phyloP scores from a whole-genome alignment of 2,797 vertebrate genomes.

The Alca torda region DNA sequence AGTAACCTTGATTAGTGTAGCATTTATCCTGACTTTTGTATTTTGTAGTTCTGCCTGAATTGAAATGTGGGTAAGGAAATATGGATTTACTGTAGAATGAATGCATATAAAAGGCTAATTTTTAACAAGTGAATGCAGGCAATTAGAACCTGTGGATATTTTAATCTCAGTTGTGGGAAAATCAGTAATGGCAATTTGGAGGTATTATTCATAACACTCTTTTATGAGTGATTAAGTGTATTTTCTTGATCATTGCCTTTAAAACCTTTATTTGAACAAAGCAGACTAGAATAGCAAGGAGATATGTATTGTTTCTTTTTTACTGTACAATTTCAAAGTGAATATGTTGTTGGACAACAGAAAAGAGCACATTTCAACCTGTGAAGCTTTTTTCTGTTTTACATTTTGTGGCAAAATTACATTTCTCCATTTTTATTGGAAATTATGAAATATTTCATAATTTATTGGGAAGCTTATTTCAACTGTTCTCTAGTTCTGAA shows the following conservation, averaged over 20 bases:
- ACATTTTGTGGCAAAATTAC: neutral
- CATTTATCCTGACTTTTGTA: neutral
- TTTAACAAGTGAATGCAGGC: neutral
- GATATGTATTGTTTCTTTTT: neutral
- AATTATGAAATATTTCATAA: neutral
- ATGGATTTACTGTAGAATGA: neutral
- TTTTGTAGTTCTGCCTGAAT: neutral
- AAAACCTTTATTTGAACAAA: neutral
- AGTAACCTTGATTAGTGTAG: neutral
- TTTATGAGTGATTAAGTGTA: neutral
- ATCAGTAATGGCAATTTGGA: neutral
- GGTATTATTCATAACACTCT: neutral
- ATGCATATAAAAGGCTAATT: neutral
- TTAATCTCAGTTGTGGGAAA: neutral
- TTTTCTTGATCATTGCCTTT: constrained; percentile 13
- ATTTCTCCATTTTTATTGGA: neutral
- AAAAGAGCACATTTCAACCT: neutral
- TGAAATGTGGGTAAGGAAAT: neutral
- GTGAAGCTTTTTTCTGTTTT: neutral
- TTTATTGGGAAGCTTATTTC: neutral
- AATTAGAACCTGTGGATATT: constrained; percentile 11
- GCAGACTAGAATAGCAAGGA: neutral
- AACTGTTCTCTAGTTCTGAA: neutral
- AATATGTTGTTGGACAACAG: neutral
- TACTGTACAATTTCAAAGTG: neutral